Conservation (phyloP, 2,888 invertebrate genomes). For the Agrotis puta region DNA sequence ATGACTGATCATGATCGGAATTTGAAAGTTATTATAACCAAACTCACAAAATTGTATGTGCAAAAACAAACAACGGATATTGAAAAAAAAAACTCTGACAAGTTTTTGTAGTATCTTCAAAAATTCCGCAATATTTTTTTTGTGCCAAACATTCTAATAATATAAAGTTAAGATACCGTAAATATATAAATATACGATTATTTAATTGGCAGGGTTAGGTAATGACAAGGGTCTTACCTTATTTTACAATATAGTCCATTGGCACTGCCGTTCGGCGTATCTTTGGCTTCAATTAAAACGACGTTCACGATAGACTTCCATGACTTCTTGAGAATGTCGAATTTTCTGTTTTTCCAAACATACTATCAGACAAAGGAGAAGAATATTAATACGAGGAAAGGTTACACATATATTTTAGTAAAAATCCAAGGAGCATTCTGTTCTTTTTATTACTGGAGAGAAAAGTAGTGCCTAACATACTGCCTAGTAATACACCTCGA, state of each 20-base stretch:
- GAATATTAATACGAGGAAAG: background rate
- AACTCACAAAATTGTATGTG: too few relatives aligned
- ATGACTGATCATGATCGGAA: too few relatives aligned
- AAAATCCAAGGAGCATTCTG: background rate
- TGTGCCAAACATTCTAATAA: background rate
- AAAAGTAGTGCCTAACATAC: background rate
- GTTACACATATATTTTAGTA: background rate
- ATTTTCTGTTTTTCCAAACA: slow-evolving; percentile 84
- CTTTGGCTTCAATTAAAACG: slow-evolving; percentile 85
- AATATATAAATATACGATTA: background rate
- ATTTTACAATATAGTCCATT: slow-evolving; percentile 87
- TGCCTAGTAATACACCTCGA: background rate
- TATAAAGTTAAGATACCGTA: background rate
- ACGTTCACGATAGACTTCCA: slow-evolving; percentile 86
- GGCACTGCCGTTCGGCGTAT: slow-evolving; percentile 78
- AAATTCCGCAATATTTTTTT: slow-evolving; percentile 3
- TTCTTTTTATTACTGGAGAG: background rate
- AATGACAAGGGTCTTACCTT: slow-evolving; percentile 76
- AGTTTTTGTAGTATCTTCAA: background rate
- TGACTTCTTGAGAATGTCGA: slow-evolving; percentile 84
- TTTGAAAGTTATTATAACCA: background rate
- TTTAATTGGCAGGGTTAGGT: background rate
- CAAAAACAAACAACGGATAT: background rate
- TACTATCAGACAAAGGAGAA: slow-evolving; percentile 75
- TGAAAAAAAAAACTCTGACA: background rate